phyloP scores from a whole-genome alignment of 2,888 invertebrate species.

The Tholera decimalis region DNA sequence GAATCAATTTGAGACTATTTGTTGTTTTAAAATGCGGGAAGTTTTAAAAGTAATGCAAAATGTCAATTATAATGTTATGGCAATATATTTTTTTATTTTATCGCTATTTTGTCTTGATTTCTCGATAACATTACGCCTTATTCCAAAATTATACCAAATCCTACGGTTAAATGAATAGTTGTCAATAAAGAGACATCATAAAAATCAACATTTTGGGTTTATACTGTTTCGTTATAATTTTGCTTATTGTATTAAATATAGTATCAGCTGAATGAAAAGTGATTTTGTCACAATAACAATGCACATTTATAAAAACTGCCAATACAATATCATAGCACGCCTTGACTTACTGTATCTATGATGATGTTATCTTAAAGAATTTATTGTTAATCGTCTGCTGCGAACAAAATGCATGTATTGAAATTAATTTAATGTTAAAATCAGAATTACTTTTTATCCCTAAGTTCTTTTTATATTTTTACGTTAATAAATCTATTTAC shows the following conservation, averaged over 20 bases:
- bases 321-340: constrained; percentile 16
- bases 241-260: constrained; percentile 17
- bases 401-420: constrained; percentile 52
- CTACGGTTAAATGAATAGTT: not conserved
- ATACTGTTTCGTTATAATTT: not conserved
- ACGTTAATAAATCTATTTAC: constrained; percentile 54
- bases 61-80: constrained; percentile 5
- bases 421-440: constrained; percentile 33
- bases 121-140: not conserved
- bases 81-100: constrained; percentile 1
- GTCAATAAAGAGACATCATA: not conserved
- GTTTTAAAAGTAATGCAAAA: not conserved
- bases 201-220: not conserved
- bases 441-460: constrained; percentile 35
- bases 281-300: constrained; percentile 29
- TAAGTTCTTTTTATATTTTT: constrained; percentile 55
- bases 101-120: not conserved
- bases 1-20: not conserved
- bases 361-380: constrained; percentile 8
- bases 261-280: not conserved
- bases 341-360: constrained; percentile 16
- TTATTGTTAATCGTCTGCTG: constrained; percentile 17
- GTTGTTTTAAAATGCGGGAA: not conserved
- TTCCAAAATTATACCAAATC: too few relatives aligned
- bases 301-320: constrained; percentile 19